These are phyloP conservation scores for Erythrocercus mccallii DNA, from an alignment of 2,113 vertebrate species.

Conservation along the genomic window DNA sequence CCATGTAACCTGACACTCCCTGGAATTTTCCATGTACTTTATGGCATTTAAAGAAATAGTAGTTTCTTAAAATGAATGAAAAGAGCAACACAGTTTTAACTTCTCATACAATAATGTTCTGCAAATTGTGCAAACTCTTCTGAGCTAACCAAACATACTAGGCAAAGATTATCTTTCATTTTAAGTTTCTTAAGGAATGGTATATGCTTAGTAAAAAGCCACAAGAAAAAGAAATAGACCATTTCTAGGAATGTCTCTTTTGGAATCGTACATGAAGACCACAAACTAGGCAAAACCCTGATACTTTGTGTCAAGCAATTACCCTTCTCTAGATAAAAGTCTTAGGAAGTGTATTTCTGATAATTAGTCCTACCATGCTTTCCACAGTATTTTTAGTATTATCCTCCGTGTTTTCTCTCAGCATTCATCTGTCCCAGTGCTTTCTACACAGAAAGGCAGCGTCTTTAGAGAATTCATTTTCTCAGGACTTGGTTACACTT, in stretches of 20 bases:
- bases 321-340: background rate
- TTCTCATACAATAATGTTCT: background rate
- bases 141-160: background rate
- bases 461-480: background rate
- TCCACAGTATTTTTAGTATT: background rate
- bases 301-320: background rate
- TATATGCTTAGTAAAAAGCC: background rate
- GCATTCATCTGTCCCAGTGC: background rate
- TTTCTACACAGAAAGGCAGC: background rate
- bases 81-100: background rate
- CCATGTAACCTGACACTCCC: background rate
- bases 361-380: background rate
- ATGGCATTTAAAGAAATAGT: background rate
- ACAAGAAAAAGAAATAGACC: background rate
- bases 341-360: background rate
- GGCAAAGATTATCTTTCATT: background rate
- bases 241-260: background rate
- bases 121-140: background rate
- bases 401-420: background rate
- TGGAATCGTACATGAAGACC: background rate
- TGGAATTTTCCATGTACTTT: background rate
- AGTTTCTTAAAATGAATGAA: background rate
- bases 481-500: background rate
- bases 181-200: background rate
- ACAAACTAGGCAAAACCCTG: background rate